Evolutionary conservation across 2,113 vertebrate species (phyloP), one percentile per base, ranked within the genome.

Genomic region (Nibea albiflora): DNA sequence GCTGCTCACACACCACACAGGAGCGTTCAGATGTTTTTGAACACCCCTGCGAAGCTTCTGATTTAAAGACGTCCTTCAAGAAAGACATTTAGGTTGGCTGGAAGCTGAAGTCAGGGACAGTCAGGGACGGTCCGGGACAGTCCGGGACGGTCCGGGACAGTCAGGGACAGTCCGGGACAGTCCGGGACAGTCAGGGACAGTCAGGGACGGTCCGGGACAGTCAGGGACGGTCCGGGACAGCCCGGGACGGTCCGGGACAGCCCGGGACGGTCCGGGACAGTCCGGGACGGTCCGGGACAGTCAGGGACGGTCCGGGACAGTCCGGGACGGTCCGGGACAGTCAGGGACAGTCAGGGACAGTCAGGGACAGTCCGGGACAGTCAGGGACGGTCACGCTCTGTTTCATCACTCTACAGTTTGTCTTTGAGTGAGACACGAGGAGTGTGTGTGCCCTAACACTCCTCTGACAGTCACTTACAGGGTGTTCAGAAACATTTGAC

Each of bases 401-500:
- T 57, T 26, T 57, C 54, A 26, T 26, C 54, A 1, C 22, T 57
- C 3, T 15, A 26, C 54, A 17, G 50, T 58, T 1, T 28, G 26
- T 60, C 15, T 28, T 28, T 60, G 15, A 58, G 10, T 16, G 57
- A 31, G 57, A 61, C 16, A 4, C 19, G 17, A 56, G 53, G 12
- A 14, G 12, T 14, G 53, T 53, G 17, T 50, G n/a, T 52, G 20
- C 10, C 52, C 11, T 8, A 20, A 14, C 24, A 3, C 54, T 24
- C 11, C 6, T 3, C 4, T 22, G 52, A n/a, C 19, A 53, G 10
- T 14, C 1, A 28, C 24, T 57, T 20, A 8, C 12, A 57, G 39
- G 44, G 60, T 78, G 87, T 79, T 85, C 66, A 73, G 44, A 84
- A 85, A 67, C n/a, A 2, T 71, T 78, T 69, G 79, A 26, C 8